Evolutionary conservation across 2,113 vertebrate genomes (phyloP), one percentile per base, ranked within the genome.

Genomic region (Glaucidium brasilianum): DNA sequence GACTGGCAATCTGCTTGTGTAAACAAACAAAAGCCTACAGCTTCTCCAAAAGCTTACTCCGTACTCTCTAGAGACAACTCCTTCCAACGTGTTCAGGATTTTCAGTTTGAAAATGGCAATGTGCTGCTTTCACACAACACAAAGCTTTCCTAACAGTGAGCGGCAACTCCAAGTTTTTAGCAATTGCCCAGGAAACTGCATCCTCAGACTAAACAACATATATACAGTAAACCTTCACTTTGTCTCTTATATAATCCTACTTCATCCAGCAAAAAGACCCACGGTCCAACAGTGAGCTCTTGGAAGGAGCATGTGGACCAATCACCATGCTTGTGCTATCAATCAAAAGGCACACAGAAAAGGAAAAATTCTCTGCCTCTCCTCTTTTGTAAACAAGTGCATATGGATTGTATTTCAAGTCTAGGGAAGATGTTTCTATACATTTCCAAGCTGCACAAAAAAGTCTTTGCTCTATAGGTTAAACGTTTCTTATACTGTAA

Each of bases 261-360:
- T 56, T 77, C 92, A 88, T 23, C 4, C 32, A 81, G 45, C 30
- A 66, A 35, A 30, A 75, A 47, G 37, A 72, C 15, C 9, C n/a
- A 15, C 7, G 6, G 55, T 35, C 11, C 39, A 83, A 67, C 45
- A 68, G 22, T 1, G 1, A 37, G 26, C 15, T 64, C 50, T 52
- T 82, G 50, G 41, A 69, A 81, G 23, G 25, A 78, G 13, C 47
- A 35, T 0, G 1, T 19, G 37, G 30, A 86, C 76, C n/a, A 49
- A 59, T 2, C 56, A 34, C 18, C 2, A 1, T 0, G 0, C n/a
- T 50, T 4, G 1, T 10, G 29, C 25, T 45, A 27, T 17, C 49
- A 74, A 25, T 27, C 25, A 59, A 80, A 63, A 84, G 32, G 8
- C 43, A 62, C 47, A 49, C 2, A 52, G 18, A 69, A 92, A 45